Evolutionary conservation across 2,113 vertebrate genomes (phyloP).

Genomic region (Pangasianodon hypophthalmus): DNA sequence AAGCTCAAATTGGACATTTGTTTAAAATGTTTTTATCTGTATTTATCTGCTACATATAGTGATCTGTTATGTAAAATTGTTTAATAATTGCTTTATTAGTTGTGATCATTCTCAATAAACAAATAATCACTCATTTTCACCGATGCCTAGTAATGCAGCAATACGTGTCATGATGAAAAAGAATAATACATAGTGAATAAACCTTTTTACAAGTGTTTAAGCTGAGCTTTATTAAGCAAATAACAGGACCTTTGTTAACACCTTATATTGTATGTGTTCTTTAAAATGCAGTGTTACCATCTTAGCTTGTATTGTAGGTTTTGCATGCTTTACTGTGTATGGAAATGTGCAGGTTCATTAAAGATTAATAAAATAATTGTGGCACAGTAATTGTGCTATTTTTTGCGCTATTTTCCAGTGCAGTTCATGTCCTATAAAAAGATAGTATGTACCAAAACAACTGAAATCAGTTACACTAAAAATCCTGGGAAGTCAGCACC

Average conservation of each 20-base stretch:
- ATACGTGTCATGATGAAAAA: neutral
- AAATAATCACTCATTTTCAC: neutral
- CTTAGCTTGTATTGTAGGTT: neutral
- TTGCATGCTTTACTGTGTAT: neutral
- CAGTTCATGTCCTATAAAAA: neutral
- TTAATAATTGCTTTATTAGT: neutral
- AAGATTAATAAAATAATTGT: neutral
- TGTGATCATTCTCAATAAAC: neutral
- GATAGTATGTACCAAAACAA: neutral
- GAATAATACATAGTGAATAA: neutral
- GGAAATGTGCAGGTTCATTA: neutral
- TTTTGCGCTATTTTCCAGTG: neutral
- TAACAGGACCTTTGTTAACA: neutral
- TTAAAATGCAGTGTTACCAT: neutral
- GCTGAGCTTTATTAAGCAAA: neutral
- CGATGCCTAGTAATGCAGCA: neutral
- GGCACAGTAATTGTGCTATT: neutral
- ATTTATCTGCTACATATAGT: neutral
- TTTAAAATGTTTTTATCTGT: neutral
- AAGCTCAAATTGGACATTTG: neutral
- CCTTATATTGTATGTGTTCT: no score
- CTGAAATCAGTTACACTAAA: neutral
- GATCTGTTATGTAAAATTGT: neutral
- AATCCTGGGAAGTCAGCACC: neutral
- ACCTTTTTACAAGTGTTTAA: neutral